phyloP scores from a whole-genome alignment of 2,113 vertebrate species.

The Rhinopomastus cyanomelas region DNA sequence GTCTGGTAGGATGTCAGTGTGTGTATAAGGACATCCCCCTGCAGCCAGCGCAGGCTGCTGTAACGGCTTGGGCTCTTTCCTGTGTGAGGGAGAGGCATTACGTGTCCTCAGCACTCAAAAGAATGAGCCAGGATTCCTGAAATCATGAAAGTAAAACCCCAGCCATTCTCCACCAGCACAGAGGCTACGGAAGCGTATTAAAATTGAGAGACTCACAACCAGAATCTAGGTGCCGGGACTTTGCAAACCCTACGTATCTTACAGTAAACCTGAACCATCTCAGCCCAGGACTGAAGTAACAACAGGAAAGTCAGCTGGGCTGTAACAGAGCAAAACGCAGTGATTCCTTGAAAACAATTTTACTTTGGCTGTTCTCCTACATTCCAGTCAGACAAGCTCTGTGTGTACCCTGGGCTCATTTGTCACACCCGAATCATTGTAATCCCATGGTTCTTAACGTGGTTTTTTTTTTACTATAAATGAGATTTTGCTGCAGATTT shows the following conservation, averaged over 20 bases:
- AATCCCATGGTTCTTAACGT: background rate
- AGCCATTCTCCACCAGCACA: background rate
- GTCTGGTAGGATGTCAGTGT: background rate
- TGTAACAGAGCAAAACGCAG: background rate
- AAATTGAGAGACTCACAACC: background rate
- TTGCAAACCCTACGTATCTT: background rate
- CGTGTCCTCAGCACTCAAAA: background rate
- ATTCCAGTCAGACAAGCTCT: background rate
- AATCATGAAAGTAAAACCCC: background rate
- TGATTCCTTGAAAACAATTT: background rate
- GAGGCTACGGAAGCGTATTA: background rate
- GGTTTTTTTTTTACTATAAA: background rate
- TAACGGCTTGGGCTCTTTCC: background rate
- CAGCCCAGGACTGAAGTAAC: background rate
- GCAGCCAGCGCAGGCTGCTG: background rate
- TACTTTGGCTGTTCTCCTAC: background rate
- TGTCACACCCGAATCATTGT: background rate
- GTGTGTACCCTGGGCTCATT: background rate
- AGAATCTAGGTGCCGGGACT: background rate
- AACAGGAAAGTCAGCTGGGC: background rate
- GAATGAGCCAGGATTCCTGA: background rate
- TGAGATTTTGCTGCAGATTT: background rate
- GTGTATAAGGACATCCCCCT: background rate
- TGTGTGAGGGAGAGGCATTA: rapidly evolving
- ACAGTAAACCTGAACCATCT: background rate